A percentile compares a stretch with the other conserved stretches of the same genome.
These are phyloP conservation scores for Platynereis dumerilii DNA, from an alignment of 2,888 invertebrate genomes.

Conservation along the genomic window DNA sequence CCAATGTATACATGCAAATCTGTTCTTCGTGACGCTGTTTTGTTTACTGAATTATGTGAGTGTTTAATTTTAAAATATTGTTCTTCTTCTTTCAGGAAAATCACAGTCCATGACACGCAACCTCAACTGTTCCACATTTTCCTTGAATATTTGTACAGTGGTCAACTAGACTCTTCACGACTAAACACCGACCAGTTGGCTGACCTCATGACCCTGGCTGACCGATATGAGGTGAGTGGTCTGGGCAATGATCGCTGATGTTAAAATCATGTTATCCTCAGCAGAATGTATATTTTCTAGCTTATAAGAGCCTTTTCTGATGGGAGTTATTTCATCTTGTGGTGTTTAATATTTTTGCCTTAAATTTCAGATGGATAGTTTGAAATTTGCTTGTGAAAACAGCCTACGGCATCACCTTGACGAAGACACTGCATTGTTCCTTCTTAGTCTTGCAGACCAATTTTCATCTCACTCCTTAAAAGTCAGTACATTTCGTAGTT, in stretches of 20 bases:
- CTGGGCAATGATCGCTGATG: not conserved
- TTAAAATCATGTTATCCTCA: too few species aligned
- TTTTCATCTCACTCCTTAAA: slow-evolving; percentile 70
- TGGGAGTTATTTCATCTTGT: too few species aligned
- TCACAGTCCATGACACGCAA: slow-evolving; percentile 73
- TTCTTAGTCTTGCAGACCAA: slow-evolving; percentile 73
- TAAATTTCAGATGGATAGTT: slow-evolving; percentile 68
- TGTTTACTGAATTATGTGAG: too few species aligned
- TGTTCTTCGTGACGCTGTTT: too few species aligned
- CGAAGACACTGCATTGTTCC: slow-evolving; percentile 71
- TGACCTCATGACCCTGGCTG: slow-evolving; percentile 72
- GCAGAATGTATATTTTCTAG: too few species aligned
- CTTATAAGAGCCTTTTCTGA: too few species aligned
- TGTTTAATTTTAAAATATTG: too few species aligned
- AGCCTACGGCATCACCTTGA: slow-evolving; percentile 70
- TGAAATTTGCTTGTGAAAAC: slow-evolving; percentile 72
- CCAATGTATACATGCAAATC: too few species aligned
- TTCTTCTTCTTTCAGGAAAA: slow-evolving; percentile 70
- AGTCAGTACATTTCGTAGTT: too few species aligned
- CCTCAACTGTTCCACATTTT: slow-evolving; percentile 71
- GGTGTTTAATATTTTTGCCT: too few species aligned
- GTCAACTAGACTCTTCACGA: slow-evolving; percentile 68
- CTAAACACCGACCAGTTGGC: slow-evolving; percentile 68
- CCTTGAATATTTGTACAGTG: slow-evolving; percentile 72
- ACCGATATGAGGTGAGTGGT: slow-evolving; percentile 64